Evolutionary conservation across 1,140 invertebrate species (phyloP).

Genomic region (Linepithema humile): DNA sequence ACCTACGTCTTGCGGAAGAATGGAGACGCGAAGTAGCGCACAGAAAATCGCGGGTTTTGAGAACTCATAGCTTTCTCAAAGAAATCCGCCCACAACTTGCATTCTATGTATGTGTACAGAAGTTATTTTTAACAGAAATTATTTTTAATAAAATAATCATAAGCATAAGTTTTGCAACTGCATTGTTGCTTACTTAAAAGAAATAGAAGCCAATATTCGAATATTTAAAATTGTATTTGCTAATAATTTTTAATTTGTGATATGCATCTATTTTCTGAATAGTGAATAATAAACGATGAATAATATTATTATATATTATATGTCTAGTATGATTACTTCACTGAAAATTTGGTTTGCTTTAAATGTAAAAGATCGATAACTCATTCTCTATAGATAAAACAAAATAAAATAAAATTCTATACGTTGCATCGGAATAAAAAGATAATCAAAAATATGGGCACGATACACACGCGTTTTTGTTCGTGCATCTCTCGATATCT

Average conservation of each 20-base stretch:
- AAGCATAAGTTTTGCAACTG: neutral
- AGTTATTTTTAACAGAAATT: neutral
- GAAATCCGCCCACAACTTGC: conserved; percentile 35
- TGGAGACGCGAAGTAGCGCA: conserved; percentile 46
- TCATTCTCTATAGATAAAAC: neutral
- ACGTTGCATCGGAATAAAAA: neutral
- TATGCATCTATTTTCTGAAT: neutral
- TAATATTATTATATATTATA: neutral
- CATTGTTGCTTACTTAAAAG: neutral
- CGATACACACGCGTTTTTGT: neutral
- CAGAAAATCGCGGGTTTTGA: conserved; percentile 25
- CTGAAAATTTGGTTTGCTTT: neutral
- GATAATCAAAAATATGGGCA: neutral
- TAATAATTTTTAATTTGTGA: neutral
- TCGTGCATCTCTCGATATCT: neutral
- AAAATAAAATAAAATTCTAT: too few species aligned
- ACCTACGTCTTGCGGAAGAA: conserved; percentile 56
- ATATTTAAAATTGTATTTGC: conserved; percentile 13
- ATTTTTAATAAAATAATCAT: conserved; percentile 56
- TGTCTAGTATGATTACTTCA: neutral
- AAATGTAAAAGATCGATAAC: neutral
- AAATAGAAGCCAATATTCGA: conserved; percentile 22
- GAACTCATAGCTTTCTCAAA: neutral
- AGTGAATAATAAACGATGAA: neutral
- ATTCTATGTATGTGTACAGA: neutral